Base-by-base conservation (phyloP, 2,113 vertebrate species). In the Empidonax alnorum region DNA sequence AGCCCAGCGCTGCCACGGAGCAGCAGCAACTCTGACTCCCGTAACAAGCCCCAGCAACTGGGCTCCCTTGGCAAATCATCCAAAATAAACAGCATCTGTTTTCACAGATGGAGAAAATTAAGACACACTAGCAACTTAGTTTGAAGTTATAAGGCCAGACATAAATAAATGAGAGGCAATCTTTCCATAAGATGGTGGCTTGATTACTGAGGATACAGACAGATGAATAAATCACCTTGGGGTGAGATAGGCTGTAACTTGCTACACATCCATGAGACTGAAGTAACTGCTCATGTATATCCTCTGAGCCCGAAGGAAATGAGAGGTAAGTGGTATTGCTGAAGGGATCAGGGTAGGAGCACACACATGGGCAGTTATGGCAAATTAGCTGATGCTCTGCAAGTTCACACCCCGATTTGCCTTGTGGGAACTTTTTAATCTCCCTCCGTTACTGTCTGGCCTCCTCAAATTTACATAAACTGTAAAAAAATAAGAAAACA, bases 71-170 rank as follows among this genome's bases (percentile, higher is more conserved):
- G 93, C 92, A 95, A 96, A 97, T 92, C 92, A 86, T 76, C 93
- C 95, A 96, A 97, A 96, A 95, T 72, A 95, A 96, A 94, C 95
- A 97, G 94, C 96, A 97, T 94, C 95, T 97, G 96, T 94, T 97
- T 96, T 49, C 96, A 96, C 95, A 97, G 95, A 97, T 97, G 96
- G 96, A 95, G 94, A 93, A 84, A 93, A 97, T 96, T 93, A 94
- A 97, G 93, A 92, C 73, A 35, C 33, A 69, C 92, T 35, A 69
- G 92, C 94, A 94, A 97, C 90, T 96, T 94, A 39, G 96, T 95
- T 87, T 89, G 93, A 96, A 96, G 94, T 95, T 96, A 87, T 76
- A 96, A 96, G 96, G 95, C 68, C 93, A 96, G 94, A 95, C 94
- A 77, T 94, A 96, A 97, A 97, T 94, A 95, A 96, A 97, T 92